A percentile compares a stretch with the other conserved stretches of the same genome.
Conservation (phyloP, 2,797 vertebrate genomes). For the Pristis pectinata region DNA sequence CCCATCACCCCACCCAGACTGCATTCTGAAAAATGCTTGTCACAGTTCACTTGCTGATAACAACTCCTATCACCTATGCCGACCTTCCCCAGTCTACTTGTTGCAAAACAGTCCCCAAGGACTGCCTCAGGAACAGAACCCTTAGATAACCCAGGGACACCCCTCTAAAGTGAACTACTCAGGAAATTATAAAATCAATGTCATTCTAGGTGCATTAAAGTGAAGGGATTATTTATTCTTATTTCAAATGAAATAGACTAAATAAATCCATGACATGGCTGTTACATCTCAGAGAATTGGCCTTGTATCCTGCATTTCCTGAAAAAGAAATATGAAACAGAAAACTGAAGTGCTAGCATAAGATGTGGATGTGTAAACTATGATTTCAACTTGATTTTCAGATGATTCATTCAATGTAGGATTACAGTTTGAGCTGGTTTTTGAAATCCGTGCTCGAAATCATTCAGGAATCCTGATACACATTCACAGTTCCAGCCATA, state of each 20-base stretch:
- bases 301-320: neutral
- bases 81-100: too few species aligned
- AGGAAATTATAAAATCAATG: neutral
- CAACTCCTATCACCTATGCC: too few species aligned
- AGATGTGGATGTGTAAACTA: neutral
- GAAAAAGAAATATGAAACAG: neutral
- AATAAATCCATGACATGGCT: neutral
- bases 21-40: too few species aligned
- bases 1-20: too few species aligned
- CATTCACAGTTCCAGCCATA: slow-evolving; percentile 57
- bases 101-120: too few species aligned
- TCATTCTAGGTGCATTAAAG: neutral
- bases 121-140: too few species aligned
- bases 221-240: neutral
- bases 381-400: slow-evolving; percentile 46
- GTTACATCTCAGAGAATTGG: neutral
- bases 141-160: too few species aligned
- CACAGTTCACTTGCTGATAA: too few species aligned
- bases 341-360: neutral
- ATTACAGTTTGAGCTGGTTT: slow-evolving; percentile 72
- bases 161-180: neutral
- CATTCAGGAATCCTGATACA: slow-evolving; percentile 78
- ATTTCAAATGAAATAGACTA: neutral
- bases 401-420: slow-evolving; percentile 80
- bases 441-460: slow-evolving; percentile 85